Evolutionary conservation across 2,888 invertebrate genomes (phyloP).

Genomic region (Tetragonisca angustula): DNA sequence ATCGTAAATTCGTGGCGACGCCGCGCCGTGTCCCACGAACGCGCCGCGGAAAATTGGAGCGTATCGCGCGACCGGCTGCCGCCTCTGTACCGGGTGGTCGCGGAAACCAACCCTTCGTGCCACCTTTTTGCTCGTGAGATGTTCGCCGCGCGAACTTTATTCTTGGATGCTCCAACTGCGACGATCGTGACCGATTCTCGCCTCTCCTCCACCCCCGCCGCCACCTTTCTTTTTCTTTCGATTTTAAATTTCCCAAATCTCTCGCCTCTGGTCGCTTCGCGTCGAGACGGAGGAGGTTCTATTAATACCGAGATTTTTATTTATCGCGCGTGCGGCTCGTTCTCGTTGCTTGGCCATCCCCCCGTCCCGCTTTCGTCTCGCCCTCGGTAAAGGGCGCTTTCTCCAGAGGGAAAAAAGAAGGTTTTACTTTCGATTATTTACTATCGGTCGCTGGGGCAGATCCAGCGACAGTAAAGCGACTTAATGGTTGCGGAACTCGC

Average conservation of each 20-base stretch:
- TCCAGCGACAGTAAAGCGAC: neutral
- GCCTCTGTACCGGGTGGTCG: slow-evolving; percentile 70
- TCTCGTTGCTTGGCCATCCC: neutral
- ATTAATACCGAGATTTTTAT: slow-evolving; percentile 44
- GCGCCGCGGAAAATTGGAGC: slow-evolving; percentile 77
- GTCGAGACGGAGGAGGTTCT: neutral
- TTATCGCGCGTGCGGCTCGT: neutral
- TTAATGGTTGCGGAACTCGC: neutral
- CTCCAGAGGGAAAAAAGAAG: neutral
- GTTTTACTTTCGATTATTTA: slow-evolving; percentile 63
- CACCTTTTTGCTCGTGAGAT: slow-evolving; percentile 32
- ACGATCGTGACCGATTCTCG: slow-evolving; percentile 14
- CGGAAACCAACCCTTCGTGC: slow-evolving; percentile 41
- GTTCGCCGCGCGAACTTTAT: slow-evolving; percentile 38
- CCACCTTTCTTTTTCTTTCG: neutral
- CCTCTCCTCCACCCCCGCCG: neutral
- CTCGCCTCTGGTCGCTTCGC: neutral
- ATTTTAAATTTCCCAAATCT: slow-evolving; percentile 26
- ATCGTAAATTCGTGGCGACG: slow-evolving; percentile 77
- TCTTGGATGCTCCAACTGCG: slow-evolving; percentile 31
- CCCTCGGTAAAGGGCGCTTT: neutral
- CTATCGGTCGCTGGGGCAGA: slow-evolving; percentile 7
- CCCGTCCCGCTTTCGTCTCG: neutral
- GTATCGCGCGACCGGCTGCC: slow-evolving; percentile 57
- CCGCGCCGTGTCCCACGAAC: slow-evolving; percentile 64